Evolutionary conservation across 2,797 vertebrate species (phyloP), one percentile per base, ranked within the genome.

Genomic region (Poeciliopsis gracilis): DNA sequence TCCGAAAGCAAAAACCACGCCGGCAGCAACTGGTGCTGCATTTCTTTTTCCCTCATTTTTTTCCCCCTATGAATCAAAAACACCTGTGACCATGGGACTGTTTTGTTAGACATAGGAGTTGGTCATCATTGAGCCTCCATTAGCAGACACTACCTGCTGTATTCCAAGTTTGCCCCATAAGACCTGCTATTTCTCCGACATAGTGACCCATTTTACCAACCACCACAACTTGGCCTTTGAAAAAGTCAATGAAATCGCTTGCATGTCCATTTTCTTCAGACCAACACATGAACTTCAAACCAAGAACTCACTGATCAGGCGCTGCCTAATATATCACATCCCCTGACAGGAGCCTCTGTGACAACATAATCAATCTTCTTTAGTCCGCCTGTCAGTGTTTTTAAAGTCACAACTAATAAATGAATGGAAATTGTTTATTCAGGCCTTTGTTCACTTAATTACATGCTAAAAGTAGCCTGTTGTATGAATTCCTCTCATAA

Each of bases 301-400:
- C 9, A 38, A 51, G 70, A 61, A 49, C 55, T 63, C 13, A 38
- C 28, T 38, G 43, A 47, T 78, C 8, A 38, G 11, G 25, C 63
- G 30, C 55, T 4, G 15, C 55, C 25, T 78, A 72, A 61, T 78
- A 61, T 46, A 72, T 77, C 53, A 46, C 53, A 72, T 72, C 53
- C 51, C 67, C 43, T 72, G 43, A 38, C 69, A 61, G 55, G 45
- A 61, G 55, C 28, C 69, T 46, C 38, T 49, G 45, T 63, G 63
- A 49, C 33, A 28, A 51, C 25, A 72, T 51, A 49, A 73, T 78
- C 70, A 73, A 73, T 61, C 45, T 78, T 78, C 5, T 51, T 61
- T 36, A 63, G 10, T 41, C 47, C 25, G 72, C 77, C 45, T 63
- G 70, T 78, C 57, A 63, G 70, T n/a, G 9, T 12, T 49, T 78